Percentiles rank a stretch among this genome's conserved stretches.
Evolutionary conservation across 1,140 invertebrate species (phyloP).

Genomic region (Popillia japonica): DNA sequence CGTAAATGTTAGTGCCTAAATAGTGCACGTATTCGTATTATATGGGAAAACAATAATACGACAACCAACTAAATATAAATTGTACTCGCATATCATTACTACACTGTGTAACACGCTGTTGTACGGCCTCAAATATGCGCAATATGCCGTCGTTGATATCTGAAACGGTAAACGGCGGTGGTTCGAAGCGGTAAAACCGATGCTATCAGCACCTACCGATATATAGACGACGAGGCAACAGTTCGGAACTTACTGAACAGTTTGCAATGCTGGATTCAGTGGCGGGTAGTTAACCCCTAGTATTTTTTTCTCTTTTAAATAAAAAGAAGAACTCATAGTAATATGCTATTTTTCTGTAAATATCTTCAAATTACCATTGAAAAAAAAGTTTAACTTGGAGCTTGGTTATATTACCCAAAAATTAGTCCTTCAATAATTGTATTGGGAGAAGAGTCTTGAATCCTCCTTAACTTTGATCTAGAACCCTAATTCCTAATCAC

Average conservation of each 20-base stretch:
- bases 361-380: too few relatives aligned
- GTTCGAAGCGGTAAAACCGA: not conserved
- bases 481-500: too few relatives aligned
- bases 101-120: not conserved
- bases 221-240: not conserved
- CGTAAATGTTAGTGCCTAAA: not conserved
- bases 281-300: too few relatives aligned
- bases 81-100: not conserved
- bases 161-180: not conserved
- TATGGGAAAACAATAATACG: constrained; percentile 22
- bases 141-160: not conserved
- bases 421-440: too few relatives aligned
- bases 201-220: not conserved
- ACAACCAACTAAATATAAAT: constrained; percentile 19
- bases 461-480: too few relatives aligned
- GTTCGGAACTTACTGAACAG: not conserved
- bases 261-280: too few relatives aligned
- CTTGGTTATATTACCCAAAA: too few relatives aligned
- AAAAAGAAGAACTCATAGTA: too few relatives aligned
- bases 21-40: not conserved
- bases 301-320: too few relatives aligned
- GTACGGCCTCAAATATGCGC: constrained; percentile 17
- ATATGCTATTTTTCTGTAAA: too few relatives aligned
- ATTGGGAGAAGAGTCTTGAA: too few relatives aligned
- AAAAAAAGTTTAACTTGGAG: too few relatives aligned